Conservation (phyloP, 2,888 invertebrate species). For the Lamellibrachia columna region DNA sequence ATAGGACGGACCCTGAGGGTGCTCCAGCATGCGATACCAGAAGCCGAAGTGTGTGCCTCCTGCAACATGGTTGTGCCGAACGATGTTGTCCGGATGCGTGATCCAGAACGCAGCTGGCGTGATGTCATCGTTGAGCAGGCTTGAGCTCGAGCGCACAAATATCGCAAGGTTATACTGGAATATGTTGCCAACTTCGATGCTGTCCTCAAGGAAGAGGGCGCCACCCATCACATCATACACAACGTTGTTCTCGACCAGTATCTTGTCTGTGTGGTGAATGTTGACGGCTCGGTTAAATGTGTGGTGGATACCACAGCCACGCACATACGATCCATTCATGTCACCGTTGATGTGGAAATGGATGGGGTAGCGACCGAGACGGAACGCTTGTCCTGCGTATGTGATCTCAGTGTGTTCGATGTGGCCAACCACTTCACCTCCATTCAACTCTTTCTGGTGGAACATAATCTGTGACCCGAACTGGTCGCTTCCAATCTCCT, state of each 20-base stretch:
- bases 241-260: constrained; percentile 40
- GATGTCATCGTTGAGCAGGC: constrained; percentile 47
- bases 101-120: constrained; percentile 47
- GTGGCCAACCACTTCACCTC: constrained; percentile 30
- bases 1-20: constrained; percentile 47
- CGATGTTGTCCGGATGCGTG: constrained; percentile 46
- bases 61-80: constrained; percentile 42
- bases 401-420: constrained; percentile 39
- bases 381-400: constrained; percentile 45
- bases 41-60: constrained; percentile 50
- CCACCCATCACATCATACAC: constrained; percentile 46
- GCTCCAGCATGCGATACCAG: constrained; percentile 46
- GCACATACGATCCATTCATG: constrained; percentile 43
- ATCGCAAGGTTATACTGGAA: constrained; percentile 43
- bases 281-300: constrained; percentile 46
- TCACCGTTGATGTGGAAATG: constrained; percentile 49
- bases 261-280: constrained; percentile 42
- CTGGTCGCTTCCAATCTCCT: constrained; percentile 59
- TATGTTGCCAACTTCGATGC: constrained; percentile 43
- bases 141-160: constrained; percentile 40
- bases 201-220: constrained; percentile 47
- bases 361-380: constrained; percentile 48
- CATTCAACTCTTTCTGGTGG: constrained; percentile 24
- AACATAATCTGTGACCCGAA: constrained; percentile 59
- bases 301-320: constrained; percentile 42